Percentiles rank a stretch among this genome's conserved stretches.
Conservation (phyloP, 2,888 invertebrate genomes). For the Chrysina gloriosa region DNA sequence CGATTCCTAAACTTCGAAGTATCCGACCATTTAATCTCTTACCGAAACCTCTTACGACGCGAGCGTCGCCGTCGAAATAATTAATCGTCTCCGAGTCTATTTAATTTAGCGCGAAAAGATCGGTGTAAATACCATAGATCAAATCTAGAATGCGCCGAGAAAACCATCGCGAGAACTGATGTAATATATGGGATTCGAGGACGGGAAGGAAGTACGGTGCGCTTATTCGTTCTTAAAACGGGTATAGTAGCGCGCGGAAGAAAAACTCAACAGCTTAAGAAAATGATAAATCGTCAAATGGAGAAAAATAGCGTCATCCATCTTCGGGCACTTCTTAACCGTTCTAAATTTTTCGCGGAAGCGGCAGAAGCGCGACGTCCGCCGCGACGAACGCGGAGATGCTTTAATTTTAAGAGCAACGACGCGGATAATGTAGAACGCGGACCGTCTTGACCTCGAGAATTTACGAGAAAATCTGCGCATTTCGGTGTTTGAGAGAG, state of each 20-base stretch:
- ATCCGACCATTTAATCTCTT: too few species aligned
- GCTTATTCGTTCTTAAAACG: conserved; percentile 25
- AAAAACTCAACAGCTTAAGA: conserved; percentile 39
- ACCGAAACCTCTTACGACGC: too few species aligned
- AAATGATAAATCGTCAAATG: conserved; percentile 37
- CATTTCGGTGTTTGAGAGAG: too few species aligned
- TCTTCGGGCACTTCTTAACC: conserved; percentile 21
- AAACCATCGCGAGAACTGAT: conserved; percentile 6
- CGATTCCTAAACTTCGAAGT: too few species aligned
- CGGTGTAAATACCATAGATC: conserved; percentile 25
- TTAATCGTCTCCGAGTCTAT: conserved; percentile 6
- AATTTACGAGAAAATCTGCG: too few species aligned
- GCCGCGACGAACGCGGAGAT: not conserved
- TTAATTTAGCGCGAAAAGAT: conserved; percentile 25
- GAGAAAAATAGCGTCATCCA: conserved; percentile 36
- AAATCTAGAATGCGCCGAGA: conserved; percentile 7
- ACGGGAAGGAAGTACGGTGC: conserved; percentile 10
- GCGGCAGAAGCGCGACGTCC: not conserved
- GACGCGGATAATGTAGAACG: too few species aligned
- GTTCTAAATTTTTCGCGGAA: conserved; percentile 2
- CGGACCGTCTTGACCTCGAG: too few species aligned
- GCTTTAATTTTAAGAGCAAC: conserved; percentile 34
- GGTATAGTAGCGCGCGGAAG: conserved; percentile 14
- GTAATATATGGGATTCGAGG: conserved; percentile 17
- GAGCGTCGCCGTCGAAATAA: too few species aligned